phyloP scores from a whole-genome alignment of 2,888 invertebrate species.

The Hydropsyche betteni region DNA sequence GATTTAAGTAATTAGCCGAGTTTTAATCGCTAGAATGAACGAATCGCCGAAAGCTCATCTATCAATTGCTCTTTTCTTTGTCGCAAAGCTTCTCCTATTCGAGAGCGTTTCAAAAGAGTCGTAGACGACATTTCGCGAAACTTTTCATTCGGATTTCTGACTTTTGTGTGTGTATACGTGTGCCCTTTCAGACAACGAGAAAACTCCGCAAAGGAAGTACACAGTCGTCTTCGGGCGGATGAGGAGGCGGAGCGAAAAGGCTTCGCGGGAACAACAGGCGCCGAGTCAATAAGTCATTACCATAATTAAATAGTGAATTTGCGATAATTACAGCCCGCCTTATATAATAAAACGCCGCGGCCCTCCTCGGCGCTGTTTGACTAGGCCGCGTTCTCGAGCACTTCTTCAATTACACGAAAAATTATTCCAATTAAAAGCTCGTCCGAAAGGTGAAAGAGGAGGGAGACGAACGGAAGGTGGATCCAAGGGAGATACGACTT shows the following conservation, averaged over 20 bases:
- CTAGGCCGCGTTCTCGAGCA: constrained; percentile 33
- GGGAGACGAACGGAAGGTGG: background rate
- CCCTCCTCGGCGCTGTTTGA: constrained; percentile 29
- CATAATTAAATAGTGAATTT: constrained; percentile 49
- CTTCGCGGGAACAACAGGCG: constrained; percentile 26
- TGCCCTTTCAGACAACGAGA: constrained; percentile 13
- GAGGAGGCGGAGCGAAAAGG: background rate
- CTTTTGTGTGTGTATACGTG: background rate
- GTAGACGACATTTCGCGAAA: constrained; percentile 15
- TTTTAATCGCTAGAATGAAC: too few species aligned
- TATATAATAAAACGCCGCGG: background rate
- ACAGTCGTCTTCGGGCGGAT: background rate
- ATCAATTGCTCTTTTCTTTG: constrained; percentile 14
- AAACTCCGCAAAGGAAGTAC: constrained; percentile 1
- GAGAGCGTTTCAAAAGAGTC: background rate
- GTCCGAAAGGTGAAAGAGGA: constrained; percentile 1
- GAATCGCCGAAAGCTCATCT: constrained; percentile 1
- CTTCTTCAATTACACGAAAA: constrained; percentile 47
- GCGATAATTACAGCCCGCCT: constrained; percentile 43
- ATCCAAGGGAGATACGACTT: background rate
- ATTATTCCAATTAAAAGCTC: constrained; percentile 45
- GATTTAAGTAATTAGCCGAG: too few species aligned
- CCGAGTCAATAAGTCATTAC: constrained; percentile 49
- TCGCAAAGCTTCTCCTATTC: background rate
- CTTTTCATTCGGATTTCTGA: background rate